Conservation (phyloP, 2,797 vertebrate species). For the Galaxias olidus region DNA sequence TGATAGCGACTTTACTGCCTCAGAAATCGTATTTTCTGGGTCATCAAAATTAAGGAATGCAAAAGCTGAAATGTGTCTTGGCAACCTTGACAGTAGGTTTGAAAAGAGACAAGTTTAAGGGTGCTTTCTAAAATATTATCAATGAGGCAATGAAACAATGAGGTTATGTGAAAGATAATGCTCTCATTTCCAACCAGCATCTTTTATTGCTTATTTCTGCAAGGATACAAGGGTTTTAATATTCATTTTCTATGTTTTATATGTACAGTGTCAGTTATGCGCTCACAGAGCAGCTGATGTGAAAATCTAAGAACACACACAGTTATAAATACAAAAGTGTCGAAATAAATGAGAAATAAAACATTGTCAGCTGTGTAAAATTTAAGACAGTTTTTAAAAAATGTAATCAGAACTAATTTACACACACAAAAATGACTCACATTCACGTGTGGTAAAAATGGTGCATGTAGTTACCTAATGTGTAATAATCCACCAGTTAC, state of each 20-base stretch:
- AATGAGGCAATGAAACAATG: slow-evolving; percentile 30
- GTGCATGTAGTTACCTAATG: slow-evolving; percentile 53
- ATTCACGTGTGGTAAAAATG: slow-evolving; percentile 31
- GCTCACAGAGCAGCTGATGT: slow-evolving; percentile 87
- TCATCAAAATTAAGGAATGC: too few relatives aligned
- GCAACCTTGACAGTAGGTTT: neutral
- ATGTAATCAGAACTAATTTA: slow-evolving; percentile 77
- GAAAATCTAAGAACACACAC: slow-evolving; percentile 77
- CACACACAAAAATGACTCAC: slow-evolving; percentile 59
- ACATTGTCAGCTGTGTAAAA: slow-evolving; percentile 44
- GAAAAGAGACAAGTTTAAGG: too few relatives aligned
- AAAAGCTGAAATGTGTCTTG: too few relatives aligned
- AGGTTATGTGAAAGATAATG: slow-evolving; percentile 76
- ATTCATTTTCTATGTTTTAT: slow-evolving; percentile 69
- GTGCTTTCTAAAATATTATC: too few relatives aligned
- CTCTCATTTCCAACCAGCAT: slow-evolving; percentile 91
- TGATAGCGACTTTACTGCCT: too few relatives aligned
- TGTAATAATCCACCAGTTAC: slow-evolving; percentile 6
- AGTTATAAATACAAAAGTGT: slow-evolving; percentile 88
- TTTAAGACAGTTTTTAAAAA: slow-evolving; percentile 57
- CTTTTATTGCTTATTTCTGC: slow-evolving; percentile 93
- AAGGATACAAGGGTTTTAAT: slow-evolving; percentile 82
- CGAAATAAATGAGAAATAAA: slow-evolving; percentile 73
- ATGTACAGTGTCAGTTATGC: slow-evolving; percentile 90
- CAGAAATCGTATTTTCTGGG: too few relatives aligned